Evolutionary conservation across 2,113 vertebrate species (phyloP).

Genomic region (Chaetops frenatus): DNA sequence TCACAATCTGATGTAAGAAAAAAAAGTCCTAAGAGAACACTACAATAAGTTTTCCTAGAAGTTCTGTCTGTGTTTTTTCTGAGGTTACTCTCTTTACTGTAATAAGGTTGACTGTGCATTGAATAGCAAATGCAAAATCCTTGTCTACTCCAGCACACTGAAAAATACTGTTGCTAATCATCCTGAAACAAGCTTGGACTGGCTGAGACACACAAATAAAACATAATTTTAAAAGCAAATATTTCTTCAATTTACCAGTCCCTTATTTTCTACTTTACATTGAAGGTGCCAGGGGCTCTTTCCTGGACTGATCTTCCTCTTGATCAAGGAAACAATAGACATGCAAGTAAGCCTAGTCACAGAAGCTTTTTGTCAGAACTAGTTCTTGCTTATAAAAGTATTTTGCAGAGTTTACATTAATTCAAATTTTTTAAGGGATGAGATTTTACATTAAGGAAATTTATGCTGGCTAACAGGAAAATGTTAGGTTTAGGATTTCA

Average conservation of each 20-base stretch:
- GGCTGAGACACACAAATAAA: neutral
- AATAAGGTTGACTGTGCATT: neutral
- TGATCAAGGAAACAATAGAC: neutral
- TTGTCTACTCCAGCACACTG: neutral
- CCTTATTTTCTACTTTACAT: neutral
- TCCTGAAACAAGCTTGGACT: neutral
- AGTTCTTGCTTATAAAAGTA: neutral
- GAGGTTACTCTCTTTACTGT: neutral
- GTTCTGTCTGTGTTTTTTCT: neutral
- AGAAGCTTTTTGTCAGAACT: neutral
- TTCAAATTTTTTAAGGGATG: neutral
- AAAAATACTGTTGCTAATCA: neutral
- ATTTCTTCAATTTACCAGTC: neutral
- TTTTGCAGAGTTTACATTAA: neutral
- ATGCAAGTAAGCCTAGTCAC: neutral
- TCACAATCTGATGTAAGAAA: neutral
- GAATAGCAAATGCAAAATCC: neutral
- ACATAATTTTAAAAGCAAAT: neutral
- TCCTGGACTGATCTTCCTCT: neutral
- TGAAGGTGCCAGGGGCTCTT: neutral
- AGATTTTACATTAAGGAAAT: neutral
- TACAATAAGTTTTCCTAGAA: neutral
- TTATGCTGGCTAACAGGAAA: neutral
- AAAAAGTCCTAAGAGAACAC: neutral
- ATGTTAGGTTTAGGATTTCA: neutral